These are phyloP conservation scores for Paralinhomoeus sp. DNA, from an alignment of 2,888 invertebrate genomes.

Conservation along the genomic window DNA sequence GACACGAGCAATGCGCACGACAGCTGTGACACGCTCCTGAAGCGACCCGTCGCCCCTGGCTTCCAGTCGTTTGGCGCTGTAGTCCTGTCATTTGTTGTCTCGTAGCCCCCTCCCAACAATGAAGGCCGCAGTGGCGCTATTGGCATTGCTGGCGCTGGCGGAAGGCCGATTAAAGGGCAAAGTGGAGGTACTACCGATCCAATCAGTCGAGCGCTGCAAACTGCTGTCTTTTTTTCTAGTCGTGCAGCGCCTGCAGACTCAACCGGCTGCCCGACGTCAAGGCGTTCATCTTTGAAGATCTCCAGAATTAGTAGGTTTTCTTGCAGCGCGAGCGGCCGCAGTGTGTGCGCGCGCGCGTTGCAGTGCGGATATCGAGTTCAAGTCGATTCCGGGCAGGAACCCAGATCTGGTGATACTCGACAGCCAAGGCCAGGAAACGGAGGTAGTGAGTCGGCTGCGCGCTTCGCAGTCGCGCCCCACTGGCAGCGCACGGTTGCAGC, in stretches of 20 bases:
- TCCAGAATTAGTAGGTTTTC: conserved; percentile 25
- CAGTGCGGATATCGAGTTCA: conserved; percentile 24
- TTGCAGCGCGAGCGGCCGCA: neutral
- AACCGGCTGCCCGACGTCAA: conserved; percentile 28
- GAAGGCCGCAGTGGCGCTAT: too few species aligned
- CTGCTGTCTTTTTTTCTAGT: conserved; percentile 28
- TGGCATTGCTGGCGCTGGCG: too few species aligned
- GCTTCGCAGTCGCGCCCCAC: neutral
- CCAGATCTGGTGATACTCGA: conserved; percentile 20
- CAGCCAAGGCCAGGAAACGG: conserved; percentile 33
- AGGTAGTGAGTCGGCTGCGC: conserved; percentile 24
- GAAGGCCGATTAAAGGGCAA: too few species aligned
- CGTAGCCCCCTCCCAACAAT: too few species aligned
- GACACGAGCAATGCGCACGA: too few species aligned
- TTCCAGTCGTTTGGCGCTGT: too few species aligned
- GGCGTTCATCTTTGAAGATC: conserved; percentile 25
- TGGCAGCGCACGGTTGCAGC: conserved; percentile 17
- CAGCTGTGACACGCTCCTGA: too few species aligned
- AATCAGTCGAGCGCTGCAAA: too few species aligned
- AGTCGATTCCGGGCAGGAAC: conserved; percentile 17
- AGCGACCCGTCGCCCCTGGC: too few species aligned
- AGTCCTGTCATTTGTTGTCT: too few species aligned
- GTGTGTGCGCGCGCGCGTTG: too few species aligned
- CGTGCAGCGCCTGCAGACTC: conserved; percentile 29
- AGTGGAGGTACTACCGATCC: too few species aligned